These are phyloP conservation scores for Ernsta delagoae DNA, from an alignment of 2,888 invertebrate species.

Conservation along the genomic window DNA sequence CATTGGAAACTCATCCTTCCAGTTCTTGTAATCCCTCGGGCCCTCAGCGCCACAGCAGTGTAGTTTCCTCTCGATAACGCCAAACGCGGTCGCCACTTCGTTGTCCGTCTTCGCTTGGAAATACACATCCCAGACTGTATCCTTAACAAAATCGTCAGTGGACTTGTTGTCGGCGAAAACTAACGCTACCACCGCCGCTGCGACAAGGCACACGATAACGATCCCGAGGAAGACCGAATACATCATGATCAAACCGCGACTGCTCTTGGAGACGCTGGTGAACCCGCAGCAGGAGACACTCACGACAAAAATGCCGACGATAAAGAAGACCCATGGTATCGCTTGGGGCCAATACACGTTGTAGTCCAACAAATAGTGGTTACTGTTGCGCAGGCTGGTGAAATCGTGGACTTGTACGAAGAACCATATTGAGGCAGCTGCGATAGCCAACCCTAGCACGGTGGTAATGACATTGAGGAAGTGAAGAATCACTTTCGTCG, in stretches of 20 bases:
- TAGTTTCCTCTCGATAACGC: constrained; percentile 64
- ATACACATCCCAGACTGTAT: constrained; percentile 74
- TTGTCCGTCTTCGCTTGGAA: constrained; percentile 62
- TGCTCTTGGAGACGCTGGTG: constrained; percentile 61
- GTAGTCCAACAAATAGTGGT: constrained; percentile 75
- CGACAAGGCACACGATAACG: constrained; percentile 55
- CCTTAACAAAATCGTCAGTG: constrained; percentile 69
- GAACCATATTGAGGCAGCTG: constrained; percentile 67
- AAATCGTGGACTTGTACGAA: constrained; percentile 65
- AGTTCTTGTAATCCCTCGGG: constrained; percentile 71
- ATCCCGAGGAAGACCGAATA: constrained; percentile 59
- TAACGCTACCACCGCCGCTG: constrained; percentile 60
- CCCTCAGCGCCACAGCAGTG: constrained; percentile 76
- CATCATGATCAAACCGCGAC: constrained; percentile 56
- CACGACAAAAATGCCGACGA: constrained; percentile 63
- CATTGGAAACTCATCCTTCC: too few species aligned
- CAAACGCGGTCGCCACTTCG: constrained; percentile 58
- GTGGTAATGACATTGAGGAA: constrained; percentile 62
- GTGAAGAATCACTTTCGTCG: constrained; percentile 50
- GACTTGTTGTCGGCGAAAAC: constrained; percentile 65
- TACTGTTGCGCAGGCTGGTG: constrained; percentile 64
- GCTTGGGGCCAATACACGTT: constrained; percentile 77
- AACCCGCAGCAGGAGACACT: constrained; percentile 67
- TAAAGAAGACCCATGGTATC: constrained; percentile 73
- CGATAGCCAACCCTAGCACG: constrained; percentile 59